phyloP scores from a whole-genome alignment of 2,797 vertebrate species.

The Channallabes apus region DNA sequence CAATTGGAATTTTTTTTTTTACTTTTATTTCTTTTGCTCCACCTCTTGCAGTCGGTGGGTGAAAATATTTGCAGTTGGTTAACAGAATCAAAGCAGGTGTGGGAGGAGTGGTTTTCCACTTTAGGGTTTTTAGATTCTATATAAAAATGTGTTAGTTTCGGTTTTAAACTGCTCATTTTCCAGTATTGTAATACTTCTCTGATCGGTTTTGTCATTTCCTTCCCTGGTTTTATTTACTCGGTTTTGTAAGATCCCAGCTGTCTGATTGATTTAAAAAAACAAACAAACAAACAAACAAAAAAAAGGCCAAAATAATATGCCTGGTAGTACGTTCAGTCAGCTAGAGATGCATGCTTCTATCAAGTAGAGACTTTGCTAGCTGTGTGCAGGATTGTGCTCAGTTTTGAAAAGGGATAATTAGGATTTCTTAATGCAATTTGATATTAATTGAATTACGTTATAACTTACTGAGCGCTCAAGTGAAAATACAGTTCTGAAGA shows the following conservation, averaged over 20 bases:
- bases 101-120: not conserved
- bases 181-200: not conserved
- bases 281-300: not conserved
- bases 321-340: not conserved
- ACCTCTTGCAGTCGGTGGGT: not conserved
- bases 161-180: not conserved
- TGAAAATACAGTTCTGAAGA: not conserved
- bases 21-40: too few relatives aligned
- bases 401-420: not conserved
- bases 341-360: not conserved
- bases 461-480: not conserved
- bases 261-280: not conserved
- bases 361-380: not conserved
- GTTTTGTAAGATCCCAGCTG: conserved; percentile 3
- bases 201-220: not conserved
- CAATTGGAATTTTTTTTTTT: conserved; percentile 22
- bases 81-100: not conserved
- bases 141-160: not conserved
- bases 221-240: not conserved
- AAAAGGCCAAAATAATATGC: not conserved
- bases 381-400: not conserved
- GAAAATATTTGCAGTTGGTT: not conserved
- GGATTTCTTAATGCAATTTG: not conserved
- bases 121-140: not conserved
- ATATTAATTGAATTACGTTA: not conserved